phyloP scores from a whole-genome alignment of 2,113 vertebrate species.

The Macrotus californicus region DNA sequence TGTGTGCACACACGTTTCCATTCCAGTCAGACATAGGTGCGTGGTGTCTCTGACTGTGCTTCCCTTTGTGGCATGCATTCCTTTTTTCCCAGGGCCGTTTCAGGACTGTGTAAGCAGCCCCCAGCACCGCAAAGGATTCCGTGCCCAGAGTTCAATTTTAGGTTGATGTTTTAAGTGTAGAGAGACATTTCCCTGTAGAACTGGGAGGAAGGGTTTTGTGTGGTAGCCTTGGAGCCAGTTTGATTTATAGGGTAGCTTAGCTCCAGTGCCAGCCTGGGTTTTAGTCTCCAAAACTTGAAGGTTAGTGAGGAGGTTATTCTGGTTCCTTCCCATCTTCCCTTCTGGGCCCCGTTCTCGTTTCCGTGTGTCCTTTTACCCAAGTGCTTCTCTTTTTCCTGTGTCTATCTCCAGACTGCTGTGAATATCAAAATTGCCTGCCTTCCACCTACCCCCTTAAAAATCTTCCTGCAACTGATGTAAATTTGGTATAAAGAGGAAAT shows the following conservation, averaged over 20 bases:
- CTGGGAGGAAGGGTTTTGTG: not conserved
- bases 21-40: not conserved
- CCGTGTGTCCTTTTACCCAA: not conserved
- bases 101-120: not conserved
- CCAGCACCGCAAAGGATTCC: not conserved
- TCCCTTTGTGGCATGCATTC: not conserved
- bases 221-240: not conserved
- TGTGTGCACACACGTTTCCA: not conserved
- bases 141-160: not conserved
- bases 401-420: not conserved
- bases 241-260: not conserved
- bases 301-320: not conserved
- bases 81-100: not conserved
- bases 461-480: not conserved
- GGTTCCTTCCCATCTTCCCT: not conserved
- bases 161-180: not conserved
- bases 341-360: not conserved
- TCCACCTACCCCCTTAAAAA: not conserved
- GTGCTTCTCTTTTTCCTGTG: not conserved
- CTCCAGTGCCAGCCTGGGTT: not conserved
- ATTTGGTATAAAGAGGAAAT: not conserved
- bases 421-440: not conserved
- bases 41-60: not conserved
- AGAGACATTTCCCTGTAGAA: not conserved
- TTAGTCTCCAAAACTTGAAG: not conserved